Evolutionary conservation across 2,797 vertebrate species (phyloP).

Genomic region (Cryptoprocta ferox): DNA sequence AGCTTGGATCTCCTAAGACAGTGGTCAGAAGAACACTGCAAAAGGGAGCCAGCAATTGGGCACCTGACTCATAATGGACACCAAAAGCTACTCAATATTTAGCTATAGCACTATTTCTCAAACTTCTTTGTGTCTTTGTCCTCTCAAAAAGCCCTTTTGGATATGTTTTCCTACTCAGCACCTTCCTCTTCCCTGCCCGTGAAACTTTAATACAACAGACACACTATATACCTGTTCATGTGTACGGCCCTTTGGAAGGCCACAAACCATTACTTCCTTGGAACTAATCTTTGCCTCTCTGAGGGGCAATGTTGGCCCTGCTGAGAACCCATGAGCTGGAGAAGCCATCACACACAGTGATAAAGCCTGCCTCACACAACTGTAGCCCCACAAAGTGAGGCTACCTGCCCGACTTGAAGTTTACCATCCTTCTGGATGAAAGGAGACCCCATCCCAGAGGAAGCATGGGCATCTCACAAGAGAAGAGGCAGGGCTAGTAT

Average conservation of each 20-base stretch:
- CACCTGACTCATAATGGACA: neutral
- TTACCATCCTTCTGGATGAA: neutral
- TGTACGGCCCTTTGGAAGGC: neutral
- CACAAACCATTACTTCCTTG: neutral
- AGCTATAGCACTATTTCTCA: too few relatives aligned
- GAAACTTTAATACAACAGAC: neutral
- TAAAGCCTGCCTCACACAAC: neutral
- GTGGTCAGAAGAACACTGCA: neutral
- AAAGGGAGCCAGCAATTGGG: neutral
- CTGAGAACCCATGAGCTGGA: neutral
- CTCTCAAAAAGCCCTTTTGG: neutral
- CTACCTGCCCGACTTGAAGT: too few relatives aligned
- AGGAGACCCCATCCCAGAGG: neutral
- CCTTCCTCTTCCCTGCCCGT: neutral
- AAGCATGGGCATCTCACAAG: neutral
- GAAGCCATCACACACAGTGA: accelerated
- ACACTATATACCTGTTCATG: too few relatives aligned
- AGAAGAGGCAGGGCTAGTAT: neutral
- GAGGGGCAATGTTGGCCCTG: neutral
- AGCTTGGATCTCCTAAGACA: neutral
- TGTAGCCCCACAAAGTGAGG: neutral
- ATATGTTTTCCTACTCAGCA: neutral
- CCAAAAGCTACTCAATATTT: neutral
- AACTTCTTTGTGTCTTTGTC: neutral
- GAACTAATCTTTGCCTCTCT: neutral